phyloP scores from a whole-genome alignment of 2,888 invertebrate species.

The Priocnemis perturbator region DNA sequence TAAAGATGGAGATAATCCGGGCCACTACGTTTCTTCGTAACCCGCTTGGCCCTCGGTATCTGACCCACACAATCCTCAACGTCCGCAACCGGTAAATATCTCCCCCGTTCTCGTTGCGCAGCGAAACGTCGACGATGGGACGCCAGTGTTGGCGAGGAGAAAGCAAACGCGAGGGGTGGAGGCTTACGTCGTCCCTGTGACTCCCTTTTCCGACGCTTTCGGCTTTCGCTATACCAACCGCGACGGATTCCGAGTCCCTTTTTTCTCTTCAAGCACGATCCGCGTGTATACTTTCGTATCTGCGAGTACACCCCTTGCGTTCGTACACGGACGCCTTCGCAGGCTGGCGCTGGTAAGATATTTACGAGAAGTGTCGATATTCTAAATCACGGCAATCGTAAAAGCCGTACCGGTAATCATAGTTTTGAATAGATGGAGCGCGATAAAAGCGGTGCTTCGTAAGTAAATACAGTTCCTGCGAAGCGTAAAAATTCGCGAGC shows the following conservation, averaged over 20 bases:
- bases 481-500: not conserved
- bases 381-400: too few species aligned
- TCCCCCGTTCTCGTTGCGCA: conserved; percentile 34
- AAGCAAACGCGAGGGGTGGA: not conserved
- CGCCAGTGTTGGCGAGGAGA: not conserved
- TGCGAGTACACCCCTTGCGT: too few species aligned
- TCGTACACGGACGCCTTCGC: too few species aligned
- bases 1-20: conserved; percentile 63
- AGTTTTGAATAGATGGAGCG: too few species aligned
- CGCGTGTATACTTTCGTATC: not conserved
- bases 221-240: not conserved
- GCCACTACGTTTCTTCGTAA: conserved; percentile 46
- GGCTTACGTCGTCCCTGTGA: conserved; percentile 2
- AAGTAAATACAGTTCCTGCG: not conserved
- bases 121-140: not conserved
- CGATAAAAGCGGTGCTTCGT: too few species aligned
- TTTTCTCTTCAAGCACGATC: not conserved
- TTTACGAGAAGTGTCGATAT: too few species aligned
- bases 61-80: conserved; percentile 47
- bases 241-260: not conserved
- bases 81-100: conserved; percentile 57
- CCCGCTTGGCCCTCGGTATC: conserved; percentile 41
- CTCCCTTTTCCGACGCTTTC: not conserved
- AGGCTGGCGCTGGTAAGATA: too few species aligned
- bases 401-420: too few species aligned